Base-by-base conservation (phyloP, 2,888 invertebrate genomes). In the Drosophila putrida region DNA sequence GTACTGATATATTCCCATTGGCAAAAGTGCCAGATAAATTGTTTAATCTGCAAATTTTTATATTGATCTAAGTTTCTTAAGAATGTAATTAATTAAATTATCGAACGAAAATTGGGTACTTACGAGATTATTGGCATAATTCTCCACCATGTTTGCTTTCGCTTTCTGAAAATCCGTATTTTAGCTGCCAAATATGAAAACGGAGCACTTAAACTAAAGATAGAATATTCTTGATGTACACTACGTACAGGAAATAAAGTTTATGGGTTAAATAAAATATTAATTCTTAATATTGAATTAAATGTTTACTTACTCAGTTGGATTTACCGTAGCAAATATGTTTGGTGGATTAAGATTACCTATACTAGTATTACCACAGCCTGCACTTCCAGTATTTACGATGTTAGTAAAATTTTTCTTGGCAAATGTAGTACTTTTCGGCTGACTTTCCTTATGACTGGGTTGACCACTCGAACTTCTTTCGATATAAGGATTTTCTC, bases 61-160 rank as follows among this genome's bases (percentile, higher is more conserved):
- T 9, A 35, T 8, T 27, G 38, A 28, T 25, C 38, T 28, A 15
- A 39, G 15, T 39, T 9, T 28, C 6, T 28, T 9, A 3, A 10
- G n/a, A 25, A 6, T 20, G 6, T n/a, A 31, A 38, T 13, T 8
- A 28, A 39, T 39, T 3, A 15, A 8, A 4, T 20, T 20, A 3
- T 0, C 15, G 13, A 9, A 6, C 15, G 8, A 47, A 38, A 20
- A 3, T 33, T 2, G 6, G 15, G 9, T 27, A 76, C 87, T 85
- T 78, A 91, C 91, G 74, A 83, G 38, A 91, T 80, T 50, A 85
- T 73, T 47, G 91, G 91, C 27, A 72, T 78, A 80, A 90, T 89
- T 58, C 79, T 81, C 89, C 84, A 89, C 91, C 91, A 91, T 4
- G 78, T 79, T 46, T 79, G 83, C 41, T 71, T 79, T 1, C 87